phyloP scores from a whole-genome alignment of 2,797 vertebrate species.

The Poecilia velifera region DNA sequence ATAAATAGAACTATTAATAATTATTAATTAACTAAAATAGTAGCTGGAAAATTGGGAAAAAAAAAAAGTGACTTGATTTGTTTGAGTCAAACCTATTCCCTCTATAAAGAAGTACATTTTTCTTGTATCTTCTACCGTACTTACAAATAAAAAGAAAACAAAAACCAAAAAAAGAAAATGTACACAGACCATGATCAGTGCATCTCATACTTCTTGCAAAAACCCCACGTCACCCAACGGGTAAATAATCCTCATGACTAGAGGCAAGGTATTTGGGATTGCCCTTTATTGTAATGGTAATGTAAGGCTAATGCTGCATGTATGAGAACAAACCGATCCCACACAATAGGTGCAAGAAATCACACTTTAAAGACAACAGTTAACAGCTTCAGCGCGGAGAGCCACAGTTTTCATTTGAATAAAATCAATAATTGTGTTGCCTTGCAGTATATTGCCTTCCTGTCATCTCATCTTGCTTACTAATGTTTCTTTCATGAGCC shows the following conservation, averaged over 20 bases:
- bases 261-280: neutral
- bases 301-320: constrained; percentile 5
- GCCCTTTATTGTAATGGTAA: neutral
- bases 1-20: neutral
- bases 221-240: neutral
- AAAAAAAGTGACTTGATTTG: neutral
- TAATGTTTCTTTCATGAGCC: constrained; percentile 86
- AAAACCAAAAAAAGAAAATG: neutral
- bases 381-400: constrained; percentile 49
- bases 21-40: neutral
- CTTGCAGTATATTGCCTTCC: constrained; percentile 79
- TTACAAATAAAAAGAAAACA: neutral
- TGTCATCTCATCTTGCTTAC: constrained; percentile 75
- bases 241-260: neutral
- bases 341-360: constrained; percentile 46
- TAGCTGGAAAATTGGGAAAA: neutral
- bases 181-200: neutral
- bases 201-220: neutral
- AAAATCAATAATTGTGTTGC: constrained; percentile 83
- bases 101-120: neutral
- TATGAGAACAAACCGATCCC: constrained; percentile 36
- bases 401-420: constrained; percentile 74
- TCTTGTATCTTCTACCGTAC: neutral
- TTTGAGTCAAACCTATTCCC: neutral
- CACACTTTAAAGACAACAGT: constrained; percentile 51